phyloP scores from a whole-genome alignment of 2,113 vertebrate genomes.

The Centropus bengalensis region DNA sequence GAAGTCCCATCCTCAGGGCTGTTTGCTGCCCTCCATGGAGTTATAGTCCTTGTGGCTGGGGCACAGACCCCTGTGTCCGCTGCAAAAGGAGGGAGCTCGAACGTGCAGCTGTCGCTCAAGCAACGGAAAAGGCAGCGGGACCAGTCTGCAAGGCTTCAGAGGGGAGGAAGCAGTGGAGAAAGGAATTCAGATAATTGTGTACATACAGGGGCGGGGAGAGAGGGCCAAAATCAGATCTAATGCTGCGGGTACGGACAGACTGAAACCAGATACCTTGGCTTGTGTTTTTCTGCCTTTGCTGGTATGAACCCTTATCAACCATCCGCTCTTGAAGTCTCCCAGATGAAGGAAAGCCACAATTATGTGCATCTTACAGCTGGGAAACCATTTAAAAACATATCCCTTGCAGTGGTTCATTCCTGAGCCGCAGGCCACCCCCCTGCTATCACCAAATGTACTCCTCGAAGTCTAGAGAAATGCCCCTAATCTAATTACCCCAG shows the following conservation, averaged over 20 bases:
- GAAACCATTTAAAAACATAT: not conserved
- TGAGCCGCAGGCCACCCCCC: not conserved
- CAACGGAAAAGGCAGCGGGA: not conserved
- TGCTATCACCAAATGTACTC: not conserved
- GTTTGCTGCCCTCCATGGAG: not conserved
- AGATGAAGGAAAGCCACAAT: slow-evolving; percentile 27
- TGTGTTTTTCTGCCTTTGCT: not conserved
- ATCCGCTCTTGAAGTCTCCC: not conserved
- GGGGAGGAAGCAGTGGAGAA: not conserved
- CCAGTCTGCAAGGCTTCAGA: not conserved
- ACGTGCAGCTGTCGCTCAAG: fast-evolving
- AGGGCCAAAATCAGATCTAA: not conserved
- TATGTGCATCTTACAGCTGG: not conserved
- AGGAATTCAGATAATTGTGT: slow-evolving; percentile 29
- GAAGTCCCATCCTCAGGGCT: not conserved
- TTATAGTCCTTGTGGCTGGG: not conserved
- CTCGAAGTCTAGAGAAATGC: not conserved
- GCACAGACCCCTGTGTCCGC: not conserved
- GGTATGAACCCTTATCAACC: not conserved
- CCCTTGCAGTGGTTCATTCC: not conserved
- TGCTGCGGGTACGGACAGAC: not conserved
- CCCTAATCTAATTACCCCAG: not conserved
- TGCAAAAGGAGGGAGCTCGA: not conserved
- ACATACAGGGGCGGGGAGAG: not conserved
- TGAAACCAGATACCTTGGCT: slow-evolving; percentile 38